Evolutionary conservation across 2,113 vertebrate species (phyloP).

Genomic region (Pterocles gutturalis): DNA sequence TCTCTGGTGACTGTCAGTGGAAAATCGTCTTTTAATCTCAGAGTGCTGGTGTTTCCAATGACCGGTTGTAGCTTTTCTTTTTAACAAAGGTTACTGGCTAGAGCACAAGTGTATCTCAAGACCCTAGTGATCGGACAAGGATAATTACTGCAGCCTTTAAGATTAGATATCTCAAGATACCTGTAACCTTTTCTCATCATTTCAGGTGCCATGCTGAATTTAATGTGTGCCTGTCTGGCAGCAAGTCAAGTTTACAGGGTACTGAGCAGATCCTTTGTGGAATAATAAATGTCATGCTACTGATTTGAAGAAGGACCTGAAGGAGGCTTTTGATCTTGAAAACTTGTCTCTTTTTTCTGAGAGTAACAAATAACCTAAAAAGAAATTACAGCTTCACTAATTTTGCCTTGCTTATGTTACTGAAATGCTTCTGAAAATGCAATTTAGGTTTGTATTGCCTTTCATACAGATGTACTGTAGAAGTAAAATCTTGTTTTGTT

Average conservation of each 20-base stretch:
- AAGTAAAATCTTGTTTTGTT: not conserved
- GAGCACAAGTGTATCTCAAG: not conserved
- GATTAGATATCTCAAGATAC: not conserved
- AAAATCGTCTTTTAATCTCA: not conserved
- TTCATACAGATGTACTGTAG: not conserved
- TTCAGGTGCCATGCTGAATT: not conserved
- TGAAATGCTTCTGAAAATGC: not conserved
- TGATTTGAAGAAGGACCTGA: not conserved
- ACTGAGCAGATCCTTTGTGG: not conserved
- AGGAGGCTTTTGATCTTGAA: not conserved
- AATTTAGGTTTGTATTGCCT: not conserved
- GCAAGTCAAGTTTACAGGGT: not conserved
- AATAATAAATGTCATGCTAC: not conserved
- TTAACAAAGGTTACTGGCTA: not conserved
- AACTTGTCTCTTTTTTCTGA: not conserved
- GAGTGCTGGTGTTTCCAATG: not conserved
- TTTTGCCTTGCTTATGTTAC: not conserved
- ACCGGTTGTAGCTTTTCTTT: not conserved
- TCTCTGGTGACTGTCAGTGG: not conserved
- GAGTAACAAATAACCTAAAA: not conserved
- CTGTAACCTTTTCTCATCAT: not conserved
- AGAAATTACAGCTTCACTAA: not conserved
- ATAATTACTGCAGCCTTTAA: not conserved
- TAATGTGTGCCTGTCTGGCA: not conserved
- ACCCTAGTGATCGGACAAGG: not conserved